Base-by-base conservation (phyloP, 1,140 invertebrate genomes). In the Pararge aegeria region DNA sequence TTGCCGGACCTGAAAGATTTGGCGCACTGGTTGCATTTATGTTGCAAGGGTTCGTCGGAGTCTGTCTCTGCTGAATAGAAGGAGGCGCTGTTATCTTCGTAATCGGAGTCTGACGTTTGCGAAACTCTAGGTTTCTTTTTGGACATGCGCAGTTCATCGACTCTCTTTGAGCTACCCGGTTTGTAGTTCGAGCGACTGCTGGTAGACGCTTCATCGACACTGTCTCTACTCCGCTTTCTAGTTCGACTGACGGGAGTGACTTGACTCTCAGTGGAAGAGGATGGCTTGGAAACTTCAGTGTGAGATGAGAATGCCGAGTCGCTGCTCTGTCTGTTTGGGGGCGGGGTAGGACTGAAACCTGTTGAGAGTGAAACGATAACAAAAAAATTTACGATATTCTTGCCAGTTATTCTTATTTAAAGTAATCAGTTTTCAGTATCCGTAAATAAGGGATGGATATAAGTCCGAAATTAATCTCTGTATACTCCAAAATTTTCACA, bases 231-330 rank as follows among this genome's bases (percentile, higher is more conserved):
- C 16, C 80, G 66, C 48, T 83, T 83, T 5, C 75, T 70, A 50
- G 38, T 61, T 20, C 70, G 59, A n/a, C 38, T 66, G 7, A 51
- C 46, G 0, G 73, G 65, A 12, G 67, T 72, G 1, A 65, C 44
- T 55, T 71, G 67, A 19, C 56, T 71, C 54, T 75, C 71, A 5
- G 38, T 37, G 4, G 73, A 49, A 5, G 78, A 72, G 0, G 70
- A 68, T 0, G 77, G 73, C 57, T 87, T 80, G 1, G 83, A 89
- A n/a, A 69, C 57, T 56, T 90, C 87, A 0, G 87, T 88, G 15
- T 83, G 76, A 29, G 70, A 79, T 7, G 87, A 90, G 53, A 89
- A 86, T 0, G 83, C 87, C 0, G 89, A 90, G 56, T 90, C 87
- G 38, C 85, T 89, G 68, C 84, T 90, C 60, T 88, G 83, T 49